A percentile compares a stretch with the other conserved stretches of the same genome.
Conservation (phyloP, 2,797 vertebrate species). For the Esox masquinongy region DNA sequence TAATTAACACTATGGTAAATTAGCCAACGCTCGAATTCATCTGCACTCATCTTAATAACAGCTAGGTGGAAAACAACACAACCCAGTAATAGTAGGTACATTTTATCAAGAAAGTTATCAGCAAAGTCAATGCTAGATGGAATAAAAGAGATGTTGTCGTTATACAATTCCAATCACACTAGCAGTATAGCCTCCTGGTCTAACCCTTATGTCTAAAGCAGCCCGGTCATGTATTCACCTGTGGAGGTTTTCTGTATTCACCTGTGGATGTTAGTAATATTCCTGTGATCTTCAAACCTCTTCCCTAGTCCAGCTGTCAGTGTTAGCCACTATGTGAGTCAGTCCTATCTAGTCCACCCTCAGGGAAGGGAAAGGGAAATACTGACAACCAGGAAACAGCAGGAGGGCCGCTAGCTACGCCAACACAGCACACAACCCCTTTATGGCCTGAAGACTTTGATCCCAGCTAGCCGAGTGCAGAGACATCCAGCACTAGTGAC, state of each 20-base stretch:
- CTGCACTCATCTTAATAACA: too few species aligned
- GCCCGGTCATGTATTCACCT: background rate
- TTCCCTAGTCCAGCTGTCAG: background rate
- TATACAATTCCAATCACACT: background rate
- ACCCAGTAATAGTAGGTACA: too few species aligned
- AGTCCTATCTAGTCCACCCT: slow-evolving; percentile 2
- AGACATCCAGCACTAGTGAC: background rate
- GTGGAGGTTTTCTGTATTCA: slow-evolving; percentile 32
- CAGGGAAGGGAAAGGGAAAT: slow-evolving; percentile 7
- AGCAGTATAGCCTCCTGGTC: background rate
- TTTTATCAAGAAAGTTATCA: too few species aligned
- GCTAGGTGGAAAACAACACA: too few species aligned
- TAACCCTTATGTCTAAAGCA: background rate
- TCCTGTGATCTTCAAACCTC: slow-evolving; percentile 10
- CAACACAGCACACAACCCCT: slow-evolving; percentile 38
- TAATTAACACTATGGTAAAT: too few species aligned
- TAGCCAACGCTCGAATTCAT: too few species aligned
- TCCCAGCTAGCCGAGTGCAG: slow-evolving; percentile 38
- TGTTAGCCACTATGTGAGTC: background rate
- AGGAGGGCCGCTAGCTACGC: slow-evolving; percentile 30
- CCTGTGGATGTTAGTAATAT: slow-evolving; percentile 34
- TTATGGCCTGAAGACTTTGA: slow-evolving; percentile 81
- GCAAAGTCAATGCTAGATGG: too few species aligned
- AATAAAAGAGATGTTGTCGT: background rate
- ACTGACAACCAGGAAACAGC: slow-evolving; percentile 61